phyloP scores from a whole-genome alignment of 2,113 vertebrate genomes.

The Corvus moneduloides region DNA sequence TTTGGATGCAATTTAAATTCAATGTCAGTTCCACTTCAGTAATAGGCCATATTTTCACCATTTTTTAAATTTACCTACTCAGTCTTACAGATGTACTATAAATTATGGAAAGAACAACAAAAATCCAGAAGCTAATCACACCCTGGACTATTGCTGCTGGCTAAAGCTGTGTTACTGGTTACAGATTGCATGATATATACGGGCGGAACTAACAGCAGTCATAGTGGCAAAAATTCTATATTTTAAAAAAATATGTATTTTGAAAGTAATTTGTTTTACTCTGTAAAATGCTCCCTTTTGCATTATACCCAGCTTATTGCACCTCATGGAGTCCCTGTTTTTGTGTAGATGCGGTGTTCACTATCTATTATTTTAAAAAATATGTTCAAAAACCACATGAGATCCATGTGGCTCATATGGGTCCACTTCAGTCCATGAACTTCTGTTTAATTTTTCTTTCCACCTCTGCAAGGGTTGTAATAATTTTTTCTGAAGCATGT shows the following conservation, averaged over 20 bases:
- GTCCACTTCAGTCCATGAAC: background rate
- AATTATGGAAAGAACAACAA: background rate
- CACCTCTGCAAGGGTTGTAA: background rate
- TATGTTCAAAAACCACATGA: background rate
- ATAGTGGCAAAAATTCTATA: background rate
- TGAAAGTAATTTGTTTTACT: background rate
- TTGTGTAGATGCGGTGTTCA: background rate
- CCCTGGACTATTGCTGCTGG: background rate
- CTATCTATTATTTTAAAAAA: background rate
- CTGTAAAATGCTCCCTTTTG: background rate
- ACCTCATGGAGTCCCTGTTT: background rate
- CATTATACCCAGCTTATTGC: background rate
- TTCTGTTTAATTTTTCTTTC: background rate
- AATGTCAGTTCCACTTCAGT: background rate
- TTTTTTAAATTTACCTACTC: background rate
- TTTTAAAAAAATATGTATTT: accelerated
- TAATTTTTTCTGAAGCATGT: background rate
- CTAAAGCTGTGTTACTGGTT: background rate
- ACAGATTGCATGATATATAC: background rate
- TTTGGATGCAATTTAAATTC: background rate
- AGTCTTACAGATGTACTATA: background rate
- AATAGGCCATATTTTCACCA: background rate
- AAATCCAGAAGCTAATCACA: background rate
- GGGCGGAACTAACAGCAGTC: background rate
- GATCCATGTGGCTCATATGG: background rate